A percentile compares a stretch with the other conserved stretches of the same genome.
phyloP scores from a whole-genome alignment of 2,888 invertebrate genomes.

The Parnassius orleans region DNA sequence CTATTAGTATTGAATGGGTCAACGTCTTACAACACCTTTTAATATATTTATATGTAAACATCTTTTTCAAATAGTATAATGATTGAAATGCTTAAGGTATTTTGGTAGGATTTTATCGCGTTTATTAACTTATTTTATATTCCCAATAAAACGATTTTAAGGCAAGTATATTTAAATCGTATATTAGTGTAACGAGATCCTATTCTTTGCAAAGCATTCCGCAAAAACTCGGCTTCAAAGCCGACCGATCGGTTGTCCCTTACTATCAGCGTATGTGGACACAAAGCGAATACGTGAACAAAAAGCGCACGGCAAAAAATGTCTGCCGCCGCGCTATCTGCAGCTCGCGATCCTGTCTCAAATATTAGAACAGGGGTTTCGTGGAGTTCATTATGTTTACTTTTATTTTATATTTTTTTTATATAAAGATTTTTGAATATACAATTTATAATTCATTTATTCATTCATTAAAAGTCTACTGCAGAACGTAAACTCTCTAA shows the following conservation, averaged over 20 bases:
- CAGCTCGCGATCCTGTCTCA: slow-evolving; percentile 71
- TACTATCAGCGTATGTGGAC: slow-evolving; percentile 65
- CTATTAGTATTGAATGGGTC: too few relatives aligned
- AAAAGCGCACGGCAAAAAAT: slow-evolving; percentile 62
- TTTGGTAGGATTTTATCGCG: too few relatives aligned
- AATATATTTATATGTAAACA: too few relatives aligned
- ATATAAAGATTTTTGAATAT: too few relatives aligned
- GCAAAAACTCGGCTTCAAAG: slow-evolving; percentile 25
- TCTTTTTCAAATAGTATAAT: too few relatives aligned
- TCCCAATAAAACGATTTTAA: neutral
- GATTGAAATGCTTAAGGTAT: too few relatives aligned
- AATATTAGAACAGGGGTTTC: slow-evolving; percentile 48
- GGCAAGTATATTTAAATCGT: slow-evolving; percentile 3
- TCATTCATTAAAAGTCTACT: neutral
- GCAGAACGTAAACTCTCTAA: too few relatives aligned
- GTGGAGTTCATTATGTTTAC: slow-evolving; percentile 41
- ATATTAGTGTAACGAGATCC: slow-evolving; percentile 12
- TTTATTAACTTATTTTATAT: too few relatives aligned
- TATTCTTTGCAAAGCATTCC: slow-evolving; percentile 15
- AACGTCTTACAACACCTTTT: too few relatives aligned
- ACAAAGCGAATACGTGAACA: slow-evolving; percentile 55
- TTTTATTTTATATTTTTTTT: neutral
- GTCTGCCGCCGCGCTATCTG: slow-evolving; percentile 72
- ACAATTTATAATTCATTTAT: too few relatives aligned
- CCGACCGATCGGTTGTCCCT: slow-evolving; percentile 43